Evolutionary conservation across 1,140 invertebrate species (phyloP).

Genomic region (Globodera ellingtonae): DNA sequence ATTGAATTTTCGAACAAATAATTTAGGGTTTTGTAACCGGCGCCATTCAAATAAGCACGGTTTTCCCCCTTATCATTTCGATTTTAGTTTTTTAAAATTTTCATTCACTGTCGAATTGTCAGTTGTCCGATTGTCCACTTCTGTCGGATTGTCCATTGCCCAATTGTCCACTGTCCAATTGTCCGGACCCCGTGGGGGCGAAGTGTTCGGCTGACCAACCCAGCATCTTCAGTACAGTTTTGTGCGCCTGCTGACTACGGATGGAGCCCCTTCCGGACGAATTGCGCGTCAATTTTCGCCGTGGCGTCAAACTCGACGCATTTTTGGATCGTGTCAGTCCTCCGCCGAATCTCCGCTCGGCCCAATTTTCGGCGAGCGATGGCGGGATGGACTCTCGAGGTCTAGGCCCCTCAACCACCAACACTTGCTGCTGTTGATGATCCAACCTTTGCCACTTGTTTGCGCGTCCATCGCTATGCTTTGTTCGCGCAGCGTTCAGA

Average conservation of each 20-base stretch:
- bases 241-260: conserved; percentile 56
- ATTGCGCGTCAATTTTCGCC: conserved; percentile 11
- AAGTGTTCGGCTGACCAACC: conserved; percentile 25
- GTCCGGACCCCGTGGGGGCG: no score
- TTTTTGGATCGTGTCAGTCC: not conserved
- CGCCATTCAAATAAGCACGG: no score
- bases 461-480: not conserved
- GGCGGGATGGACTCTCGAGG: conserved; percentile 4
- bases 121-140: no score
- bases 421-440: conserved; percentile 14
- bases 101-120: no score
- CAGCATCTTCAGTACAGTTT: conserved; percentile 59
- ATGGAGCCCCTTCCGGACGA: conserved; percentile 40
- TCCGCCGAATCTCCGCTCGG: not conserved
- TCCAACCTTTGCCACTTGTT: conserved; percentile 26
- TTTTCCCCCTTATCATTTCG: no score
- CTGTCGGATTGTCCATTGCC: no score
- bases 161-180: no score
- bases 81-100: no score
- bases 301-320: conserved; percentile 12
- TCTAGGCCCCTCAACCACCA: not conserved
- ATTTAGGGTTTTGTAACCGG: no score
- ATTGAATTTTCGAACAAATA: no score
- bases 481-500: conserved; percentile 42
- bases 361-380: not conserved